Evolutionary conservation across 92 coral and sea anemone species (phyloP).

Genomic region (Siderastrea siderea): DNA sequence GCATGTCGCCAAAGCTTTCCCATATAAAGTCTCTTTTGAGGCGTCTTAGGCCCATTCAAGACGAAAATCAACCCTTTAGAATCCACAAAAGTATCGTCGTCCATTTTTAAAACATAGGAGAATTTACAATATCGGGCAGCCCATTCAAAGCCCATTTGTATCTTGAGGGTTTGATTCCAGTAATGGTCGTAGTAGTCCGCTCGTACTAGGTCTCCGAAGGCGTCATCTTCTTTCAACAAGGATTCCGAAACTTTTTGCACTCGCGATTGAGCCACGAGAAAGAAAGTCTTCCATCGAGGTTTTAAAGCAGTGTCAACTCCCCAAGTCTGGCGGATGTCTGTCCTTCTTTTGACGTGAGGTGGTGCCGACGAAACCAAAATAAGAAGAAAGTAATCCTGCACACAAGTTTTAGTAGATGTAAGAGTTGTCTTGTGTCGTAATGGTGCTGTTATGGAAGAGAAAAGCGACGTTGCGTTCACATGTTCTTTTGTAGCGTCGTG

Average conservation of each 20-base stretch:
- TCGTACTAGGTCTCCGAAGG: neutral
- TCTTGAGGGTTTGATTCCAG: too few relatives aligned
- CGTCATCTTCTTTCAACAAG: neutral
- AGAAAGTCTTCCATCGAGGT: neutral
- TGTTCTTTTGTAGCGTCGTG: too few relatives aligned
- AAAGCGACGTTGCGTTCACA: too few relatives aligned
- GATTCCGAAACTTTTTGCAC: too few relatives aligned
- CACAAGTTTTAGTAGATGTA: neutral
- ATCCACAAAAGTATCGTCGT: neutral
- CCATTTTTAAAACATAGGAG: too few relatives aligned
- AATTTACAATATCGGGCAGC: too few relatives aligned
- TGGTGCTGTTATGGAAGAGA: neutral
- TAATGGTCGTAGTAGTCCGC: too few relatives aligned
- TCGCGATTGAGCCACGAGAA: neutral
- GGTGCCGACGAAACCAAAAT: neutral
- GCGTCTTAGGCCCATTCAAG: neutral
- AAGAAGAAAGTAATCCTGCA: neutral
- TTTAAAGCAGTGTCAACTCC: neutral
- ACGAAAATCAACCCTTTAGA: neutral
- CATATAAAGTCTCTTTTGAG: neutral
- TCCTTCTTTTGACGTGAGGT: neutral
- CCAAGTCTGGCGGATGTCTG: neutral
- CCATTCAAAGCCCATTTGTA: too few relatives aligned
- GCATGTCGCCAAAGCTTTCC: neutral
- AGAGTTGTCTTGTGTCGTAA: neutral